Evolutionary conservation across 2,888 invertebrate genomes (phyloP), one percentile per base, ranked within the genome.

Genomic region (Drosophila imparisetae): DNA sequence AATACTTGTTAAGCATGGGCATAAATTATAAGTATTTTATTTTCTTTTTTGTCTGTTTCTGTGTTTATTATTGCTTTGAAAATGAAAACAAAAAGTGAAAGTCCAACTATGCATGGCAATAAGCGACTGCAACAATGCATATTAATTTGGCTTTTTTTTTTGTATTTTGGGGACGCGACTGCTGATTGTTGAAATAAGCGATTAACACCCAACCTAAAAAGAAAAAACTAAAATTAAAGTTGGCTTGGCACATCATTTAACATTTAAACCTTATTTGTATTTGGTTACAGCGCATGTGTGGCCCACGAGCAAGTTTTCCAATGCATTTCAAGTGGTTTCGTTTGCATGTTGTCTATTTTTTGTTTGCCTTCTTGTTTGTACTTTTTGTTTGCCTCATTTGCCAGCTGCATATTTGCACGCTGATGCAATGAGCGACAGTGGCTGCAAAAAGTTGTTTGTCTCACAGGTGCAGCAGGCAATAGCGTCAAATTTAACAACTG

Each of bases 31-130:
- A 34, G 40, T 21, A 54, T 50, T 40, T 66, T 78, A 29, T 21
- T 57, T 40, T 63, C 49, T 38, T 53, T 45, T 60, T 21, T 21
- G 57, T 30, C 18, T 48, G 60, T 50, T 68, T 68, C 54, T 55
- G 21, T 45, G 21, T 55, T 63, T 45, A 50, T 29, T 50, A 7
- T 50, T 15, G 40, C 57, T 45, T 61, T 54, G 27, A 48, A 75
- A 89, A 86, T 81, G 70, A 84, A 89, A 87, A 89, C 74, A 83
- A 81, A 81, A 85, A 85, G 85, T 85, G 85, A 85, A 85, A 85
- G 85, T 87, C 78, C 78, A 80, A 75, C 83, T 75, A 88, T 76
- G 80, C 85, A 82, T 61, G 73, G 65, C 69, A 60, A 54, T 27
- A 60, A 55, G 64, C 64, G 71, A 63, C 75, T 81, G 89, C 89